Percentiles rank a stretch among this genome's conserved stretches.
phyloP scores from a whole-genome alignment of 2,113 vertebrate genomes.

The Gambusia holbrooki region DNA sequence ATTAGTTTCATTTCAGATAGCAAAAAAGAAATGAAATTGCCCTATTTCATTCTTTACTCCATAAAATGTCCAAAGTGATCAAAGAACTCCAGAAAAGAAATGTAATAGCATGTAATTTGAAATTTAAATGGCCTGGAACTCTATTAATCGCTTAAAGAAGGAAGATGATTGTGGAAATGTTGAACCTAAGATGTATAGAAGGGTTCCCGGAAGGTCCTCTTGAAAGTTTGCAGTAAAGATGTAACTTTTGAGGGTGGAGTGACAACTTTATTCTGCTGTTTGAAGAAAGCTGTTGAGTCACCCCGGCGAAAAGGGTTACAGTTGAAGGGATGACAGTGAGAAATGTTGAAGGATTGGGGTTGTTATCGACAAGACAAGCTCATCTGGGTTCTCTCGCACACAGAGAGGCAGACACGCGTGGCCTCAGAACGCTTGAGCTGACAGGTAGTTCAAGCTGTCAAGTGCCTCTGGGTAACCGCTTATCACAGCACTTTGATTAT shows the following conservation, averaged over 20 bases:
- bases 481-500: conserved; percentile 53
- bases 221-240: not conserved
- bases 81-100: too few relatives aligned
- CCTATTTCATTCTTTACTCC: too few relatives aligned
- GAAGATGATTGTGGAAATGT: too few relatives aligned
- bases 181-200: too few relatives aligned
- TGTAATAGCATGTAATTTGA: too few relatives aligned
- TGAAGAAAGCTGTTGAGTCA: conserved; percentile 4
- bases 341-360: conserved; percentile 15
- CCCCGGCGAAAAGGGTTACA: conserved; percentile 13
- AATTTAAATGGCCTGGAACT: too few relatives aligned
- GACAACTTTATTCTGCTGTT: conserved; percentile 5
- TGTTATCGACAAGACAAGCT: conserved; percentile 47
- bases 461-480: conserved; percentile 61
- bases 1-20: too few relatives aligned
- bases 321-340: conserved; percentile 14
- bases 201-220: not conserved
- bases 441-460: conserved; percentile 68
- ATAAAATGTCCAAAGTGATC: too few relatives aligned
- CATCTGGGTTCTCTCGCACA: conserved; percentile 38
- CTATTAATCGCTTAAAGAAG: too few relatives aligned
- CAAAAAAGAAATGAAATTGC: too few relatives aligned
- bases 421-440: conserved; percentile 41
- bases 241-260: not conserved
- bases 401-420: conserved; percentile 35